phyloP scores from a whole-genome alignment of 2,888 invertebrate species.

The Mimachlamys varia region DNA sequence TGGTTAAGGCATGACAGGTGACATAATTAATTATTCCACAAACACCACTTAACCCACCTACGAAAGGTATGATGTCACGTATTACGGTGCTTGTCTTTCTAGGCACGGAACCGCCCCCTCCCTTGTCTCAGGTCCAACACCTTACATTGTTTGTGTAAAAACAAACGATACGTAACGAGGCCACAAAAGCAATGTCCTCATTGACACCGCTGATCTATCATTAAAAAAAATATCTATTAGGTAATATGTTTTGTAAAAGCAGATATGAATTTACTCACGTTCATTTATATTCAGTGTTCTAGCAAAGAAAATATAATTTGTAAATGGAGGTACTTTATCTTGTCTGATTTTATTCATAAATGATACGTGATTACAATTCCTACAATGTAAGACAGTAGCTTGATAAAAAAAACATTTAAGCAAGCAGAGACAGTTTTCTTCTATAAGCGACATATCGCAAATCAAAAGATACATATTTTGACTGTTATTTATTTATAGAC shows the following conservation, averaged over 20 bases:
- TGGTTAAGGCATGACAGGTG: background rate
- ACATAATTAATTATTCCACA: conserved; percentile 29
- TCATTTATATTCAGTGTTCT: background rate
- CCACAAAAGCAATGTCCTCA: background rate
- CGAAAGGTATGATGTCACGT: background rate
- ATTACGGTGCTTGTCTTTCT: background rate
- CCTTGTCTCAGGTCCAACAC: background rate
- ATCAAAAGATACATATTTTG: background rate
- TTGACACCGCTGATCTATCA: background rate
- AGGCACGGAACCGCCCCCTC: background rate
- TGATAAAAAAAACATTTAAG: background rate
- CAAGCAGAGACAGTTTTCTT: background rate
- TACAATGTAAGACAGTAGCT: background rate
- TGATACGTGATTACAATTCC: background rate
- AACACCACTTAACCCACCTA: conserved; percentile 31
- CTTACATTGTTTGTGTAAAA: background rate
- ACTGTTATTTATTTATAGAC: background rate
- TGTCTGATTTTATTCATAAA: background rate
- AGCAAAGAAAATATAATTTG: background rate
- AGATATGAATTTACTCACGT: background rate
- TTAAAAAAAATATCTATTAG: background rate
- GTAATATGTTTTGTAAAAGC: background rate
- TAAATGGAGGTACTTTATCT: background rate
- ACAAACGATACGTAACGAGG: background rate
- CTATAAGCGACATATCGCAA: background rate